Percentiles rank a stretch among this genome's conserved stretches.
These are phyloP conservation scores for Hipparchia semele DNA, from an alignment of 2,888 invertebrate genomes.

Conservation along the genomic window DNA sequence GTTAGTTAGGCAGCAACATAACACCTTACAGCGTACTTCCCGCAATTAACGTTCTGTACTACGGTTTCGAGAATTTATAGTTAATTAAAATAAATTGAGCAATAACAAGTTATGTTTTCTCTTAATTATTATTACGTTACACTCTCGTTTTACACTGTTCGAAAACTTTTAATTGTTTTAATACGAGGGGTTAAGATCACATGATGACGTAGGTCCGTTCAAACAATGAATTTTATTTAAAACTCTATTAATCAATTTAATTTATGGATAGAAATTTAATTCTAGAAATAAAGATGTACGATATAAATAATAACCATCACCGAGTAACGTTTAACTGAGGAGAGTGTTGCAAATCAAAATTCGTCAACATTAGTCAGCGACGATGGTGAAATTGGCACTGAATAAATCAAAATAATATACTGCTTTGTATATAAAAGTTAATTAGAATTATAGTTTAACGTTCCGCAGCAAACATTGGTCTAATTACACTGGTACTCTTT, in stretches of 20 bases:
- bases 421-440: too few species aligned
- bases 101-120: constrained; percentile 17
- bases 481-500: not conserved
- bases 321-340: too few species aligned
- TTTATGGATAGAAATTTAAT: too few species aligned
- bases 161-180: not conserved
- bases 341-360: too few species aligned
- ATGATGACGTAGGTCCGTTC: not conserved
- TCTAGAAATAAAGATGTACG: too few species aligned
- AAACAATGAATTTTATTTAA: too few species aligned
- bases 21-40: not conserved
- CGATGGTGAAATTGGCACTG: too few species aligned
- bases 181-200: not conserved
- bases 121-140: constrained; percentile 15
- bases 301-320: too few species aligned
- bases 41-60: constrained; percentile 9
- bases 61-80: constrained; percentile 4
- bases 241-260: too few species aligned
- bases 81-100: constrained; percentile 25
- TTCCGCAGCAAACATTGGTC: not conserved
- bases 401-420: too few species aligned
- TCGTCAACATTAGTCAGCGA: too few species aligned
- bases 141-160: not conserved
- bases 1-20: not conserved
- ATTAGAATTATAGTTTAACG: too few species aligned